Base-by-base conservation (phyloP, 2,888 invertebrate species). In the Caenorhabditis imperialis region DNA sequence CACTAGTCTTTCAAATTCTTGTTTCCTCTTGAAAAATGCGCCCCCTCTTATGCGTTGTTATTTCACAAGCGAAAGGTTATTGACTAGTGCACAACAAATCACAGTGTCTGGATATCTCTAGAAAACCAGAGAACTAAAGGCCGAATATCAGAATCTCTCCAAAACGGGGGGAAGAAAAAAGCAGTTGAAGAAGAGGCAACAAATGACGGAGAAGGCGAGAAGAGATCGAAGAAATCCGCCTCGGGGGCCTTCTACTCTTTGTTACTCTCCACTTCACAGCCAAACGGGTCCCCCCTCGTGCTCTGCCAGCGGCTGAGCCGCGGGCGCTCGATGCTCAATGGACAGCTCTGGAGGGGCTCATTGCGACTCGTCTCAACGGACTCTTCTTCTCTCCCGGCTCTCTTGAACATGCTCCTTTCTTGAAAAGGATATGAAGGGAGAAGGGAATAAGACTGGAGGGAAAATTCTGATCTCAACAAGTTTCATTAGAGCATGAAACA, bases 291-390 rank as follows among this genome's bases (percentile, higher is more conserved):
- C 40, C 54, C 63, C 27, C 35, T 45, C 23, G 25, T 40, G 40
- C 48, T 27, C 33, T n/a, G 16, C 12, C 54, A 55, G 54, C 55
- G 50, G 65, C 57, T 57, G 65, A 67, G 67, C 67, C 55, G 67
- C 65, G 67, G 57, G 67, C 67, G 42, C 67, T 67, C 57, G 57
- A 51, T 57, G 67, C 67, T 67, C 67, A 51, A 50, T 67, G 67
- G 67, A 67, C 57, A 67, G 67, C 67, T 65, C 55, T 57, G 57
- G 57, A 65, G 57, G n/a, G n/a, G 55, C 65, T 67, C 67, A 67
- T 67, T 58, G 67, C 57, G 57, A 57, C 67, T 45, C 51, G 67
- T 67, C 57, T 57, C 67, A 57, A 45, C 57, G 67, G 57, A 20
- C 57, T 57, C 44, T 51, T 57, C 57, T 45, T 57, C 67, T 67